Base-by-base conservation (phyloP, 2,888 invertebrate genomes). In the Pilophorus perplexus region DNA sequence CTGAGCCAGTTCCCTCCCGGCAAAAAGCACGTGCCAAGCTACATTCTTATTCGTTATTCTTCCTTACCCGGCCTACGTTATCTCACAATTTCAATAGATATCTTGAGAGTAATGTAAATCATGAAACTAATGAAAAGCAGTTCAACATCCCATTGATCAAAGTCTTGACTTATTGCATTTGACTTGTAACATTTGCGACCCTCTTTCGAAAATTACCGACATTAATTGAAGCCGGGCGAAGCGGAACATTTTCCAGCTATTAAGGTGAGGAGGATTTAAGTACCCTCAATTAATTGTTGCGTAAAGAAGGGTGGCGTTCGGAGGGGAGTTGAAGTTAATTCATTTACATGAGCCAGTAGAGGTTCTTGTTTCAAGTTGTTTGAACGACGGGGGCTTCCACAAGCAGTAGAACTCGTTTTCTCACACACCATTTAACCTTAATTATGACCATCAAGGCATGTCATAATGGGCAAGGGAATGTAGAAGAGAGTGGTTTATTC, bases 341-440 rank as follows among this genome's bases (percentile, higher is more conserved):
- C 52, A 52, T 52, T 52, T 52, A 52, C 52, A 52, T 18, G 28
- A 52, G 16, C 23, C 50, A 5, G 23, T 12, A 18, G 28, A 52
- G 52, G 46, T 42, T 42, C 12, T 14, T 14, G 20, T 22, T 22
- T 46, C 14, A 46, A 46, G 23, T 46, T 46, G 46, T 52, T 28
- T 52, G 23, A 52, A 27, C n/a, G 23, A 3, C 27, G 27, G 16
- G 27, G 27, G 3, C 52, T 52, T 52, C 27, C 28, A 12, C 18
- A 52, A 52, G 52, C 52, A 52, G 52, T 46, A 23, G 40, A 42
- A 59, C 59, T 59, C 59, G 59, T 59, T 55, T 55, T 25, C 59
- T 59, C 42, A 42, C 59, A 59, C 59, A 59, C 59, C 59, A 59
- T 59, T 59, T 59, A 59, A 59, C 59, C 59, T 42, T 59, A 59